These are phyloP conservation scores for Pseudococcus jackbeardsleyi DNA, from an alignment of 2,888 invertebrate species.

Conservation along the genomic window DNA sequence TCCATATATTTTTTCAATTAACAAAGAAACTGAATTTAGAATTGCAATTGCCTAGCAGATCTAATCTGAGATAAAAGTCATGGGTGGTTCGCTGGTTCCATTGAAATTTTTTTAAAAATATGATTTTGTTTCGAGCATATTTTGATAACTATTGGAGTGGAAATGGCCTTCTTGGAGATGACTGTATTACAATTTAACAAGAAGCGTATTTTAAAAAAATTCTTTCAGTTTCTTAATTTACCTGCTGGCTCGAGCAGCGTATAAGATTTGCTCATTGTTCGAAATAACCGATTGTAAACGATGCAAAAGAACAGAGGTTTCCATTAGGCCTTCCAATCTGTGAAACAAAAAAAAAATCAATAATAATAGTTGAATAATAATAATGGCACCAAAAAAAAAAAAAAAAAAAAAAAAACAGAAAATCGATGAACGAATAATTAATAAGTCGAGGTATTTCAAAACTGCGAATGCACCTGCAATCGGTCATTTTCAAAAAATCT, in stretches of 20 bases:
- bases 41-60: no score
- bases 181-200: no score
- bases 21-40: no score
- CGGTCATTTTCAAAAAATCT: background rate
- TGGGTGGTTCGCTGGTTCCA: no score
- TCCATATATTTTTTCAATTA: no score
- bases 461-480: background rate
- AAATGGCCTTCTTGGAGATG: no score
- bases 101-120: no score
- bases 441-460: background rate
- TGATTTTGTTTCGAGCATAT: no score
- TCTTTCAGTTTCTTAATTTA: background rate
- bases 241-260: conserved; percentile 60
- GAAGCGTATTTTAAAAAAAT: no score
- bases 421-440: no score
- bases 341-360: background rate
- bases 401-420: background rate
- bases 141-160: no score
- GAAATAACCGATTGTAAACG: conserved; percentile 76
- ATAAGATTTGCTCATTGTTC: conserved; percentile 57
- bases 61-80: no score
- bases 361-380: background rate
- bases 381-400: background rate
- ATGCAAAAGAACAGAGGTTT: conserved; percentile 78
- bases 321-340: conserved; percentile 87